Conservation (phyloP, 2,113 vertebrate genomes). For the Pagrus major region DNA sequence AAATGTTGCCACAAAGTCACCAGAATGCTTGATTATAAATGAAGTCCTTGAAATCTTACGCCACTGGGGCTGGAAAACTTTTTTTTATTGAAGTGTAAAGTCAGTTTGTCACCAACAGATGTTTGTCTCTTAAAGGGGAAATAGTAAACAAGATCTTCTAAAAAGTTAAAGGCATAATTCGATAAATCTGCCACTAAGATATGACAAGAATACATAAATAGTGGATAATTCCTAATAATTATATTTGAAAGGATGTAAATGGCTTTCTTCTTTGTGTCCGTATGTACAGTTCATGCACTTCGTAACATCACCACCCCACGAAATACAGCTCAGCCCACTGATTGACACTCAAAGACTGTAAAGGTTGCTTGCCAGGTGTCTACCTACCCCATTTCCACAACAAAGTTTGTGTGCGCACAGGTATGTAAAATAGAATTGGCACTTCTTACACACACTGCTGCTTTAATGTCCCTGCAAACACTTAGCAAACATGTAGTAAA, state of each 20-base stretch:
- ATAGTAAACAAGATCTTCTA: slow-evolving; percentile 1
- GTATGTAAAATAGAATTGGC: background rate
- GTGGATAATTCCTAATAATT: background rate
- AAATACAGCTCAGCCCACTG: slow-evolving; percentile 6
- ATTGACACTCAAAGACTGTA: slow-evolving; percentile 4
- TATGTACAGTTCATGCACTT: background rate
- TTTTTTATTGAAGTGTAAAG: slow-evolving; percentile 9
- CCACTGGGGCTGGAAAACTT: background rate
- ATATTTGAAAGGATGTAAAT: background rate
- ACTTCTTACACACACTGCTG: slow-evolving; percentile 3
- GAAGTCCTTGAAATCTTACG: slow-evolving; percentile 33
- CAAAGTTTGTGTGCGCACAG: slow-evolving; percentile 20
- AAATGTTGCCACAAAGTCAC: slow-evolving; percentile 52
- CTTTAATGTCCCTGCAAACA: slow-evolving; percentile 24
- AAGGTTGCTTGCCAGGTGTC: slow-evolving; percentile 11
- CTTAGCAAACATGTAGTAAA: slow-evolving; percentile 23
- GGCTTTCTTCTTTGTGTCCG: background rate
- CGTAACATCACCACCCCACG: background rate
- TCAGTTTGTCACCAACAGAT: slow-evolving; percentile 26
- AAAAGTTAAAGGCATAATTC: background rate
- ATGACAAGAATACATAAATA: background rate
- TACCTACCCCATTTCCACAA: slow-evolving; percentile 15
- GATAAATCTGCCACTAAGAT: background rate
- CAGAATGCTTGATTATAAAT: slow-evolving; percentile 53
- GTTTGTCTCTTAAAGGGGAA: slow-evolving; percentile 13